Percentiles rank a stretch among this genome's conserved stretches.
These are phyloP conservation scores for Saguinus imperator DNA, from an alignment of 2,113 vertebrate species.

Conservation along the genomic window DNA sequence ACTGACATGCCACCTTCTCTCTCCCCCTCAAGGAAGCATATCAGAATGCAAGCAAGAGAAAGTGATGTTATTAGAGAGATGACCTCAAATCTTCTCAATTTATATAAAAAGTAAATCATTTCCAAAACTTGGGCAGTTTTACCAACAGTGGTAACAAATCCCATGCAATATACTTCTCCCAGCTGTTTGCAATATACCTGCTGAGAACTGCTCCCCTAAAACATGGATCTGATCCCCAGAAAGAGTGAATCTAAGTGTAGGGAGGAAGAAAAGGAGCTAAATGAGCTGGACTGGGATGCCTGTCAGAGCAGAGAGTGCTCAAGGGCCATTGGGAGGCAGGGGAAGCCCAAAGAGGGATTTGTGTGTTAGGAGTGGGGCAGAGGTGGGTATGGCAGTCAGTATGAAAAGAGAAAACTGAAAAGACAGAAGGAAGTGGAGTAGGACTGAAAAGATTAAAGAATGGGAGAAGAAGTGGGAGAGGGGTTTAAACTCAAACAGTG, in stretches of 20 bases:
- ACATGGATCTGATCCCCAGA: not conserved
- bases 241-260: not conserved
- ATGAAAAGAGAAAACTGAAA: not conserved
- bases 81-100: not conserved
- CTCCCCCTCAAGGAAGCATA: not conserved
- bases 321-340: not conserved
- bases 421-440: not conserved
- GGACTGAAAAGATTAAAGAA: not conserved
- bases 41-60: conserved; percentile 18
- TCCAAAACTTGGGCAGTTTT: conserved; percentile 3
- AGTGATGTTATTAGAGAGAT: not conserved
- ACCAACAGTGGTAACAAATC: conserved; percentile 18
- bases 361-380: not conserved
- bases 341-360: not conserved
- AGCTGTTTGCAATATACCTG: not conserved
- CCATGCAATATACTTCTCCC: not conserved
- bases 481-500: not conserved
- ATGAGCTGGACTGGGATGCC: not conserved
- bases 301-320: not conserved
- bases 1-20: not conserved
- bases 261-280: not conserved
- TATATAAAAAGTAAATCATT: conserved; percentile 31
- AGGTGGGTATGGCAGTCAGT: not conserved
- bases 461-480: not conserved
- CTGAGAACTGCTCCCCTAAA: not conserved